Evolutionary conservation across 2,113 vertebrate species (phyloP).

Genomic region (Cygnus atratus): DNA sequence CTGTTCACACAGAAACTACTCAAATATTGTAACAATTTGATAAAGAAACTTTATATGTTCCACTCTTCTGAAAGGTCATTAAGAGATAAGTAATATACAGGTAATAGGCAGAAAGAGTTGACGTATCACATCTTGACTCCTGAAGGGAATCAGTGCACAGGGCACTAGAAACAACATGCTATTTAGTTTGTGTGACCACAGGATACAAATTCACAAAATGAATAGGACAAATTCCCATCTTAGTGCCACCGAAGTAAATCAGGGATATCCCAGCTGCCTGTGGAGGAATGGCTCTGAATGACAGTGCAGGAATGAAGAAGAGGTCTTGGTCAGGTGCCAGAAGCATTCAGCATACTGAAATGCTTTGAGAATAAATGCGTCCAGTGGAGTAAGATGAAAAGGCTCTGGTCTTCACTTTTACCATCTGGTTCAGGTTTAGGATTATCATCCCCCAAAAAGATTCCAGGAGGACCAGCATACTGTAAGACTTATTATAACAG

Average conservation of each 20-base stretch:
- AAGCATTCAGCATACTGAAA: neutral
- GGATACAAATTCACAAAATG: neutral
- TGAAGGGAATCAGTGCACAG: neutral
- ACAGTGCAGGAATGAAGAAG: neutral
- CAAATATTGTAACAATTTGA: constrained; percentile 9
- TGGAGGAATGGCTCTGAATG: neutral
- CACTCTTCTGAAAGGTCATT: constrained; percentile 14
- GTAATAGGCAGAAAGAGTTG: neutral
- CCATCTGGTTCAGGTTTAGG: neutral
- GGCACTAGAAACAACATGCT: neutral
- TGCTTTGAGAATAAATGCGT: accelerated
- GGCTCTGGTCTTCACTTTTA: neutral
- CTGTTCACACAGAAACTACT: neutral
- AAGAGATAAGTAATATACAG: neutral
- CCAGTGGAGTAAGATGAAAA: neutral
- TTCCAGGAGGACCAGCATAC: neutral
- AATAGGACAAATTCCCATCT: neutral
- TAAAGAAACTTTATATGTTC: neutral
- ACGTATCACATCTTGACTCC: neutral
- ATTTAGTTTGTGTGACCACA: accelerated
- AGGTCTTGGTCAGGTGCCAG: neutral
- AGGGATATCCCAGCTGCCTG: neutral
- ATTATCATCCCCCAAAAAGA: neutral
- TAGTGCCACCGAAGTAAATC: neutral
- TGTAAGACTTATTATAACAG: neutral